Evolutionary conservation across 1,140 invertebrate genomes (phyloP), one percentile per base, ranked within the genome.

Genomic region (Piezodorus guildinii): DNA sequence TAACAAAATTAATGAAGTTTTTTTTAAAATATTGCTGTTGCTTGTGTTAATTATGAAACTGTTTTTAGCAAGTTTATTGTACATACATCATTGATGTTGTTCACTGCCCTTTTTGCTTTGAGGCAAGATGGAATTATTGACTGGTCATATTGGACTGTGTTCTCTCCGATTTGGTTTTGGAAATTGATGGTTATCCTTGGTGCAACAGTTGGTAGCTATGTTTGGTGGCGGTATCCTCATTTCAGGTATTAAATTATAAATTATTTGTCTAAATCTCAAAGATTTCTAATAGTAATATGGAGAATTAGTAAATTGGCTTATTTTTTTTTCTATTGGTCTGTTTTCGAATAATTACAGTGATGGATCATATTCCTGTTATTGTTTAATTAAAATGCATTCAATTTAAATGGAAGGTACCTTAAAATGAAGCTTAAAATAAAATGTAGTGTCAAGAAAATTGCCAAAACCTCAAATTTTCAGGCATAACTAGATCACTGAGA

Each of bases 101-200:
- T 98, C 73, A 91, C 91, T 30, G 81, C 87, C 52, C 77, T 98
- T 62, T 87, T 97, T 77, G 86, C 93, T 12, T 79, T 98, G 68
- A 83, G 91, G 67, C 79, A 95, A 60, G 95, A 98, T 77, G 84
- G 86, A 63, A 85, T 82, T 58, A 88, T 91, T 60, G 79, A 83
- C 73, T 96, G 92, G 90, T 95, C 89, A 65, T 97, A 90, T 73
- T 96, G 93, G 91, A 85, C 88, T 8, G 84, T 97, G 23, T 97
- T 98, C 74, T 82, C 87, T 34, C 94, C 94, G 56, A 85, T 98
- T 74, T 98, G 94, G 93, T 84, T 96, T 66, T 98, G 95, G 94
- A 97, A 98, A 75, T 78, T 85, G 65, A 82, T 96, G 71, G 94
- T 95, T 17, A 85, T 96, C 45, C 72, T 85, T 58, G 94, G 94